A percentile compares a stretch with the other conserved stretches of the same genome.
phyloP scores from a whole-genome alignment of 2,113 vertebrate species.

The Thunnus thynnus region DNA sequence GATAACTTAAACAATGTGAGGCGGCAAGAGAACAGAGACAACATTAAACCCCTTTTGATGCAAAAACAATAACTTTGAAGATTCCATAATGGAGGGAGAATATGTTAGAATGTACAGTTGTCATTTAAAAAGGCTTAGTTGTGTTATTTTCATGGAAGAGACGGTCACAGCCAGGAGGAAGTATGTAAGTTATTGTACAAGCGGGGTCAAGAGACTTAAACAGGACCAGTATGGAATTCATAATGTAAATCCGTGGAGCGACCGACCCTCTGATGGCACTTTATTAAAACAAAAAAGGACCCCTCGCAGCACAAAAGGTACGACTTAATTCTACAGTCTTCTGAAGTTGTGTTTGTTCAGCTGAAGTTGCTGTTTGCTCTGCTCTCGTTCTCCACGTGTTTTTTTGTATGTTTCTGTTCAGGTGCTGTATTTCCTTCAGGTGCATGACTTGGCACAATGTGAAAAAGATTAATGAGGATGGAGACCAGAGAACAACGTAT shows the following conservation, averaged over 20 bases:
- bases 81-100: background rate
- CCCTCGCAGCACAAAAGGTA: background rate
- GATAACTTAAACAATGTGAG: constrained; percentile 17
- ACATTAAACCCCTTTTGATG: constrained; percentile 17
- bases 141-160: constrained; percentile 39
- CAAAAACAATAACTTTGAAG: constrained; percentile 27
- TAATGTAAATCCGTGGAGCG: constrained; percentile 37
- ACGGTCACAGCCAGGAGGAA: constrained; percentile 38
- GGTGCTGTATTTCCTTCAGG: constrained; percentile 11
- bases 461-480: background rate
- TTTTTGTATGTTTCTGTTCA: constrained; percentile 13
- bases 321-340: background rate
- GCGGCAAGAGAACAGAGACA: background rate
- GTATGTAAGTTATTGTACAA: constrained; percentile 36
- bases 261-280: background rate
- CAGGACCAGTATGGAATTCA: constrained; percentile 53
- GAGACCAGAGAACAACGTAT: constrained; percentile 14
- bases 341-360: constrained; percentile 45
- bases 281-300: constrained; percentile 35
- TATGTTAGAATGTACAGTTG: constrained; percentile 26
- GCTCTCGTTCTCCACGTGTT: background rate
- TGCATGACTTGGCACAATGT: no score
- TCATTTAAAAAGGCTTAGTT: constrained; percentile 62
- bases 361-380: background rate
- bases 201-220: constrained; percentile 44